phyloP scores from a whole-genome alignment of 2,113 vertebrate species.

The Ptychochromis oligacanthus region DNA sequence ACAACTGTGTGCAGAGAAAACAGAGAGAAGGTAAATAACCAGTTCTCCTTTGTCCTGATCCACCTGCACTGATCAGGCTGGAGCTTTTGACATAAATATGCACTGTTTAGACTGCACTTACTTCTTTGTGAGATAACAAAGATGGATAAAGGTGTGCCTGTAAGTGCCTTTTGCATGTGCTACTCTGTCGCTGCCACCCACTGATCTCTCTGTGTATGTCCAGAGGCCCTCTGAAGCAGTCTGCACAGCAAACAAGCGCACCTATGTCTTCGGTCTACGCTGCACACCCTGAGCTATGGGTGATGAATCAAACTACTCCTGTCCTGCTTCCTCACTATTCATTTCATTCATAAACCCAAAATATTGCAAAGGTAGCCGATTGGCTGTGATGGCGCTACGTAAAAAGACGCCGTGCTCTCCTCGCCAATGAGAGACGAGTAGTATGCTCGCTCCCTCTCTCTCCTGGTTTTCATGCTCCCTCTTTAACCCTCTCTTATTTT shows the following conservation, averaged over 20 bases:
- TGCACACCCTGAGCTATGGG: conserved; percentile 20
- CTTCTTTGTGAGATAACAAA: neutral
- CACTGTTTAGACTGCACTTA: neutral
- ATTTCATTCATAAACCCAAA: conserved; percentile 79
- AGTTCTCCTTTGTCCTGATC: neutral
- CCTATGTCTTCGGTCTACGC: conserved; percentile 16
- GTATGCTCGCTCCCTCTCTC: conserved; percentile 53
- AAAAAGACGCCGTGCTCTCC: conserved; percentile 58
- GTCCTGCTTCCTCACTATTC: conserved; percentile 60
- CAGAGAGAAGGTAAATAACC: neutral
- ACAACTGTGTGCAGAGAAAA: neutral
- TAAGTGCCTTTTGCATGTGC: neutral
- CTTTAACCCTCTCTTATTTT: conserved; percentile 68
- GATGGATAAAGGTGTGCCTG: neutral
- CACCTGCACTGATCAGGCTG: neutral
- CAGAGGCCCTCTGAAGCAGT: conserved; percentile 14
- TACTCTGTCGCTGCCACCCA: neutral
- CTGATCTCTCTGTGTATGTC: neutral
- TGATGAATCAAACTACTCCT: conserved; percentile 67
- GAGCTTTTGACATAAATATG: neutral
- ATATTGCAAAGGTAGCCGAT: conserved; percentile 52
- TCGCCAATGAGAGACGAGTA: conserved; percentile 65
- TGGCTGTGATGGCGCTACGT: conserved; percentile 53
- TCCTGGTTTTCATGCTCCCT: conserved; percentile 40
- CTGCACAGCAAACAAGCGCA: neutral